Evolutionary conservation across 2,888 invertebrate genomes (phyloP).

Genomic region (Teinopalpus imperialis): DNA sequence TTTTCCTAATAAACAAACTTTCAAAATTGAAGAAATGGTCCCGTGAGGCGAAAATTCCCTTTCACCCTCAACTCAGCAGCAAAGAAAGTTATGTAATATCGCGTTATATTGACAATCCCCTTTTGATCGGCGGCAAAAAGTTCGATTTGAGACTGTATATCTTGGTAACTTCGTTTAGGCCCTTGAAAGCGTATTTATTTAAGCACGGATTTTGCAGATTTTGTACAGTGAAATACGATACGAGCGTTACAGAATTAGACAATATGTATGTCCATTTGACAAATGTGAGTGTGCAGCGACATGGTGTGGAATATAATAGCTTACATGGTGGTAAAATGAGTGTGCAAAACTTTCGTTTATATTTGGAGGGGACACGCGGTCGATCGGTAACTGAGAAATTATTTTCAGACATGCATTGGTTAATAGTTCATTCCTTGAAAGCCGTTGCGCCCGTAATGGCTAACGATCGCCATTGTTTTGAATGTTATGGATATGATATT

Average conservation of each 20-base stretch:
- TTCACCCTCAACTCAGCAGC: constrained; percentile 88
- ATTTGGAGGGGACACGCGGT: constrained; percentile 94
- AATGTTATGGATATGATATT: constrained; percentile 97
- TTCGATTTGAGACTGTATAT: constrained; percentile 96
- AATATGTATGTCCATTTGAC: constrained; percentile 97
- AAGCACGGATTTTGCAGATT: constrained; percentile 97
- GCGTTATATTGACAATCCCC: constrained; percentile 97
- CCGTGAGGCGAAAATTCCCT: constrained; percentile 91
- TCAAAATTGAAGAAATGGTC: constrained; percentile 96
- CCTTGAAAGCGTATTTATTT: constrained; percentile 95
- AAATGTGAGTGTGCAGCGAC: constrained; percentile 98
- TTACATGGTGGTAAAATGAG: constrained; percentile 97
- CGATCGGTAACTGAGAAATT: constrained; percentile 93
- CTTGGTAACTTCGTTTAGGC: constrained; percentile 95
- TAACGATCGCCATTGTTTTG: constrained; percentile 95
- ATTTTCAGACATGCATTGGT: constrained; percentile 93
- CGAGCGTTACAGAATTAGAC: constrained; percentile 91
- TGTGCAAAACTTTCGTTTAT: constrained; percentile 93
- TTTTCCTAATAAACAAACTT: constrained; percentile 96
- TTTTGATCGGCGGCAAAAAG: constrained; percentile 97
- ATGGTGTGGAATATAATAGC: constrained; percentile 96
- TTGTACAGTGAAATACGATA: constrained; percentile 97
- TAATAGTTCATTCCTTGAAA: constrained; percentile 95
- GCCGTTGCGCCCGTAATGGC: constrained; percentile 96
- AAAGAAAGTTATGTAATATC: constrained; percentile 98